phyloP scores from a whole-genome alignment of 2,888 invertebrate species.

The Temnothorax rugatulus region DNA sequence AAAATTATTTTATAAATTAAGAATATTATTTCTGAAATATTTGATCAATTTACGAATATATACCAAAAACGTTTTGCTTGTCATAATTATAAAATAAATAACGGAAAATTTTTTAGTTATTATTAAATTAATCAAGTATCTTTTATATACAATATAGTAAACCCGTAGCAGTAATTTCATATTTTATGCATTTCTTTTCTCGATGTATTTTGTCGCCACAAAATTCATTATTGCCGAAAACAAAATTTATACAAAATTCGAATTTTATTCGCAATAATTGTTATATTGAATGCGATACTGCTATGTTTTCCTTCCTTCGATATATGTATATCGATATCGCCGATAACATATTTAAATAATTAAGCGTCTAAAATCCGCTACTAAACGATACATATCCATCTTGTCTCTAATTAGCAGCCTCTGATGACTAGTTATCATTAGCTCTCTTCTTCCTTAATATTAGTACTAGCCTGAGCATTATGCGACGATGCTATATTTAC shows the following conservation, averaged over 20 bases:
- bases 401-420: conserved; percentile 84
- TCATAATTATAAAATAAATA: background rate
- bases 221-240: conserved; percentile 64
- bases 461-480: conserved; percentile 84
- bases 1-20: conserved; percentile 57
- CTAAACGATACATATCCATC: conserved; percentile 77
- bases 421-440: conserved; percentile 83
- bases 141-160: conserved; percentile 10
- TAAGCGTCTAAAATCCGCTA: conserved; percentile 71
- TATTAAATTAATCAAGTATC: conserved; percentile 10
- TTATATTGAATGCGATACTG: conserved; percentile 40
- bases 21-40: conserved; percentile 52
- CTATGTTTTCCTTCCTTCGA: conserved; percentile 32
- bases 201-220: conserved; percentile 61
- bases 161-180: background rate
- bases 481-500: conserved; percentile 69
- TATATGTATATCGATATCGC: conserved; percentile 38
- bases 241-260: conserved; percentile 65
- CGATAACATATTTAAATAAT: conserved; percentile 68
- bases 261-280: conserved; percentile 40
- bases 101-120: background rate
- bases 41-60: conserved; percentile 63
- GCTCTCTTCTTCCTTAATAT: conserved; percentile 76
- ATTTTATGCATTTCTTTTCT: conserved; percentile 11
- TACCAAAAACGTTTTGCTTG: conserved; percentile 17